These are phyloP conservation scores for Murina feae DNA, from an alignment of 2,113 vertebrate species.

Conservation along the genomic window DNA sequence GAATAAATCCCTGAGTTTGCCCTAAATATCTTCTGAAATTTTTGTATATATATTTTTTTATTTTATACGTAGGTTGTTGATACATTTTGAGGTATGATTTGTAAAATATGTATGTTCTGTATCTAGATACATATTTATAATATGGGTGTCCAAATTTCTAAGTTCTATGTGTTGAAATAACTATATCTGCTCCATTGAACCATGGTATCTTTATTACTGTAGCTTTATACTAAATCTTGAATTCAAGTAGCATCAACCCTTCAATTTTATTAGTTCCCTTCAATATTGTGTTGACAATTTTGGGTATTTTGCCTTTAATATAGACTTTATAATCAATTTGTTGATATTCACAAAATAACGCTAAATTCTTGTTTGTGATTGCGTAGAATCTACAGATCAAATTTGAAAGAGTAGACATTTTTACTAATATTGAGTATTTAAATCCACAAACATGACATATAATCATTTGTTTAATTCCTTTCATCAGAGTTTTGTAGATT, in stretches of 20 bases:
- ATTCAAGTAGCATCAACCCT: not conserved
- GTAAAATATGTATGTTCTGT: not conserved
- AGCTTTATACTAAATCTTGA: not conserved
- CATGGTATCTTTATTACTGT: not conserved
- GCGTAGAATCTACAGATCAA: not conserved
- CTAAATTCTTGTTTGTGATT: not conserved
- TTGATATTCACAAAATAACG: not conserved
- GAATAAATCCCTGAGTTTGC: not conserved
- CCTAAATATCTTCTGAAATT: not conserved
- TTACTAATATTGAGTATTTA: not conserved
- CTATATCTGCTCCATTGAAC: not conserved
- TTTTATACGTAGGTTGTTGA: not conserved
- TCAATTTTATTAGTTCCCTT: not conserved
- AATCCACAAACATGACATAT: not conserved
- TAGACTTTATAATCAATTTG: not conserved
- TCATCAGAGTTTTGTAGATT: not conserved
- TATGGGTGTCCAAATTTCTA: not conserved
- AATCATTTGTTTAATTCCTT: not conserved
- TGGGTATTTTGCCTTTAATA: not conserved
- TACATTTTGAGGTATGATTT: not conserved
- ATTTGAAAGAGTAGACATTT: not conserved
- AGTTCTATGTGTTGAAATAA: not conserved
- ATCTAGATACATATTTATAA: not conserved
- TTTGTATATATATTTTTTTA: not conserved
- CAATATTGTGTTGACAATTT: not conserved